These are phyloP conservation scores for Bicyclus anynana DNA, from an alignment of 1,140 invertebrate species.

Conservation along the genomic window DNA sequence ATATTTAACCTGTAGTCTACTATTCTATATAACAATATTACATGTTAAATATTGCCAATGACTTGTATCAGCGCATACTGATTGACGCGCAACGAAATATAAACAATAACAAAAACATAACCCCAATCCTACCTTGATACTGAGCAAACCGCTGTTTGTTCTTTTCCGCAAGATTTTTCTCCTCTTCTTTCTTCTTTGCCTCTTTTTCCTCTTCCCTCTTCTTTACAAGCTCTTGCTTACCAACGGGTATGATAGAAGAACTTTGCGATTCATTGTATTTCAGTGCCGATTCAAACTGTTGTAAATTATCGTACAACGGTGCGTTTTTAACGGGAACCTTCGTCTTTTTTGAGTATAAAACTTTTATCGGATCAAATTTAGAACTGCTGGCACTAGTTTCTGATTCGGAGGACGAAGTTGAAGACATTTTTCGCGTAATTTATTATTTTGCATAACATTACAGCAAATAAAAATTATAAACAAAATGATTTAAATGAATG, in stretches of 20 bases:
- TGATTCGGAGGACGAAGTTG: slow-evolving; percentile 74
- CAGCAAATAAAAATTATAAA: slow-evolving; percentile 24
- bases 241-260: slow-evolving; percentile 43
- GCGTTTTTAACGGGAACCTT: slow-evolving; percentile 76
- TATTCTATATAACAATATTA: too few species aligned
- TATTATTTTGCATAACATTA: not conserved
- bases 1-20: too few species aligned
- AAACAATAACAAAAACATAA: slow-evolving; percentile 42
- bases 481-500: not conserved
- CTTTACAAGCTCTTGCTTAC: slow-evolving; percentile 34
- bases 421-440: slow-evolving; percentile 34
- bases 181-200: slow-evolving; percentile 36
- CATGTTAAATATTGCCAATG: too few species aligned
- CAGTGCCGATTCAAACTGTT: slow-evolving; percentile 76
- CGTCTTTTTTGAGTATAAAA: slow-evolving; percentile 78
- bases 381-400: slow-evolving; percentile 81
- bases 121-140: slow-evolving; percentile 57
- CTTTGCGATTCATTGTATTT: slow-evolving; percentile 24
- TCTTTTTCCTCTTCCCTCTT: slow-evolving; percentile 54
- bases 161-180: slow-evolving; percentile 48
- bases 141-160: slow-evolving; percentile 59
- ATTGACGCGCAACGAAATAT: not conserved
- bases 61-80: too few species aligned
- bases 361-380: slow-evolving; percentile 82
- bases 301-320: slow-evolving; percentile 80